These are phyloP conservation scores for Mechanitis mazaeus DNA, from an alignment of 2,888 invertebrate species.

Conservation along the genomic window DNA sequence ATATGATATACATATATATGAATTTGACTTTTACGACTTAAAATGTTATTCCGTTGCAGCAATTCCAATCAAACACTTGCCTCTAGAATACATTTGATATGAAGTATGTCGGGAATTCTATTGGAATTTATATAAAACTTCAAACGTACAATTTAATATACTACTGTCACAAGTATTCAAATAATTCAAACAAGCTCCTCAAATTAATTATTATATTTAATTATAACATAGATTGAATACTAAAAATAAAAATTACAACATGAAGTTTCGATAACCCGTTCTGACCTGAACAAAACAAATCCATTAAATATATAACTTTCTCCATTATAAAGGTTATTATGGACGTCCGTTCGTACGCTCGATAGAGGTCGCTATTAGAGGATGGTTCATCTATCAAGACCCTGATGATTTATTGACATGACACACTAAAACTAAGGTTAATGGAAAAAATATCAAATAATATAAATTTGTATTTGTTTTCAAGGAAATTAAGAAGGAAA, in stretches of 20 bases:
- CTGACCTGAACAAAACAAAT: constrained; percentile 17
- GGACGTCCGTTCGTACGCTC: constrained; percentile 16
- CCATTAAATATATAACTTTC: constrained; percentile 20
- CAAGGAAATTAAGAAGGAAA: no score
- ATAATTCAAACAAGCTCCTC: neutral
- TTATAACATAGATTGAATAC: neutral
- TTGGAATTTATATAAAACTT: constrained; percentile 7
- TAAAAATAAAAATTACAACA: neutral
- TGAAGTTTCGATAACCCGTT: constrained; percentile 2
- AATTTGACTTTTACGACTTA: neutral
- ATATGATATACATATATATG: no score
- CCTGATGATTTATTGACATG: constrained; percentile 28
- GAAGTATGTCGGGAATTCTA: constrained; percentile 13
- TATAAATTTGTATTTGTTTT: neutral
- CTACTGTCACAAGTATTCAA: neutral
- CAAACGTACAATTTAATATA: constrained; percentile 5
- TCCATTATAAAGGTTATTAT: constrained; percentile 21
- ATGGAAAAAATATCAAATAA: neutral
- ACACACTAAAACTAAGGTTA: constrained; percentile 19
- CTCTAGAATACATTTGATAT: constrained; percentile 8
- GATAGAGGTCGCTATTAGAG: constrained; percentile 37
- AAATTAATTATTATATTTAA: no score
- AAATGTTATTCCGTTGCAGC: constrained; percentile 9
- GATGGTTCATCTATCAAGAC: constrained; percentile 35
- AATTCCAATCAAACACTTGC: constrained; percentile 6